phyloP scores from a whole-genome alignment of 2,888 invertebrate species.

The Hipparchia sbordonii region DNA sequence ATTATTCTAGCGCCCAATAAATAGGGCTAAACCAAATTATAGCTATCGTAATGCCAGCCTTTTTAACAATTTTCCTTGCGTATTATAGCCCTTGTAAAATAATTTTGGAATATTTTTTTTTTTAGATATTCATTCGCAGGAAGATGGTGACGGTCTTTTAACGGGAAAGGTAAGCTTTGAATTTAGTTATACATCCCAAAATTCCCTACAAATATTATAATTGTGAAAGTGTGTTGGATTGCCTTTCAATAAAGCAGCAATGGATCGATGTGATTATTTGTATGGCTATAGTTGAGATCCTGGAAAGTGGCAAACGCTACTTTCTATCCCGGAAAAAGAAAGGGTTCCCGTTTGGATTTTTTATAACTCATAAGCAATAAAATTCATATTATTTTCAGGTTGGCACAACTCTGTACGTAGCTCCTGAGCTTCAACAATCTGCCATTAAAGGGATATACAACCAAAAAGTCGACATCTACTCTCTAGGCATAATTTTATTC shows the following conservation, averaged over 20 bases:
- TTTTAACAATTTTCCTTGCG: neutral
- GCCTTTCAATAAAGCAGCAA: no score
- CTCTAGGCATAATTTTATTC: conserved; percentile 95
- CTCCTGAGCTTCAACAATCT: conserved; percentile 92
- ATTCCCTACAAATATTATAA: neutral
- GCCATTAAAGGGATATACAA: conserved; percentile 89
- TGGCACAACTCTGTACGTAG: conserved; percentile 97
- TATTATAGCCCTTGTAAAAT: conserved; percentile 29
- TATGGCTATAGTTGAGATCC: no score
- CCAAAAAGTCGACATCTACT: conserved; percentile 95
- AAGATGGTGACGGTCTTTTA: conserved; percentile 70
- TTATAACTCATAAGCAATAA: neutral
- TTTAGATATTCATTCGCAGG: conserved; percentile 64
- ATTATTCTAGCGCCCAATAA: no score
- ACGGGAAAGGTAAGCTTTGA: conserved; percentile 51
- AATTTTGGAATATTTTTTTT: neutral
- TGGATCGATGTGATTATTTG: no score
- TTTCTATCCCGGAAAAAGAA: no score
- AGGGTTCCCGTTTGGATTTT: no score
- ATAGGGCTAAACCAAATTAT: no score
- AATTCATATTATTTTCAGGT: conserved; percentile 76
- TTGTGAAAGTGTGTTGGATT: no score
- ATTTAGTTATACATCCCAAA: conserved; percentile 2
- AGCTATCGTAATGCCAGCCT: no score
- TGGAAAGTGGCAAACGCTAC: no score